Conservation (phyloP, 2,113 vertebrate species). For the Corvus cornix region DNA sequence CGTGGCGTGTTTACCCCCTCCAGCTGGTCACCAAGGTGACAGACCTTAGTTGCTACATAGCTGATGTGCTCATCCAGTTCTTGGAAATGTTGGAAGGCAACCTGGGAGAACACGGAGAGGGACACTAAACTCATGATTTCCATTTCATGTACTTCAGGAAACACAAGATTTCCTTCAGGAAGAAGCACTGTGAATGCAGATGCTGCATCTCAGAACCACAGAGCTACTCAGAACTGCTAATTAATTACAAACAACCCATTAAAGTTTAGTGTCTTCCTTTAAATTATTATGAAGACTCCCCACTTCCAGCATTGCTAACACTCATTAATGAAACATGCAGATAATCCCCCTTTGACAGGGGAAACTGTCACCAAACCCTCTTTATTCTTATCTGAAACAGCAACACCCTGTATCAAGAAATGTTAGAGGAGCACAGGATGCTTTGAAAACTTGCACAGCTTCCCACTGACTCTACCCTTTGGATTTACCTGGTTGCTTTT, state of each 20-base stretch:
- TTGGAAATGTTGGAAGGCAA: constrained; percentile 99
- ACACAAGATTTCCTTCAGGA: neutral
- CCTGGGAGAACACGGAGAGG: constrained; percentile 74
- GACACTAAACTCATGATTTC: neutral
- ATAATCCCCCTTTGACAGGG: neutral
- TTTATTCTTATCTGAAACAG: neutral
- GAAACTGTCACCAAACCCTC: neutral
- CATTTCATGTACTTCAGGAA: neutral
- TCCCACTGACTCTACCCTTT: neutral
- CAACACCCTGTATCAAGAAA: neutral
- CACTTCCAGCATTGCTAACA: neutral
- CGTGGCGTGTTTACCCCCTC: constrained; percentile 98
- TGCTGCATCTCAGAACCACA: neutral
- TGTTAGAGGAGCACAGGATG: neutral
- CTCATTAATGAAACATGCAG: neutral
- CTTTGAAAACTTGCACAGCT: neutral
- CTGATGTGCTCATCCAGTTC: constrained; percentile 98
- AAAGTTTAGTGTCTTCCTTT: neutral
- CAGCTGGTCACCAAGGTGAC: constrained; percentile 97
- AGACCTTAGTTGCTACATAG: constrained; percentile 98
- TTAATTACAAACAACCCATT: neutral
- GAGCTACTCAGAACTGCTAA: neutral
- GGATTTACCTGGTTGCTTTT: constrained; percentile 94
- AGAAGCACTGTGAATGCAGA: neutral
- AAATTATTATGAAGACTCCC: neutral